These are phyloP conservation scores for Caenorhabditis sp. DNA, from an alignment of 2,888 invertebrate species.

Conservation along the genomic window DNA sequence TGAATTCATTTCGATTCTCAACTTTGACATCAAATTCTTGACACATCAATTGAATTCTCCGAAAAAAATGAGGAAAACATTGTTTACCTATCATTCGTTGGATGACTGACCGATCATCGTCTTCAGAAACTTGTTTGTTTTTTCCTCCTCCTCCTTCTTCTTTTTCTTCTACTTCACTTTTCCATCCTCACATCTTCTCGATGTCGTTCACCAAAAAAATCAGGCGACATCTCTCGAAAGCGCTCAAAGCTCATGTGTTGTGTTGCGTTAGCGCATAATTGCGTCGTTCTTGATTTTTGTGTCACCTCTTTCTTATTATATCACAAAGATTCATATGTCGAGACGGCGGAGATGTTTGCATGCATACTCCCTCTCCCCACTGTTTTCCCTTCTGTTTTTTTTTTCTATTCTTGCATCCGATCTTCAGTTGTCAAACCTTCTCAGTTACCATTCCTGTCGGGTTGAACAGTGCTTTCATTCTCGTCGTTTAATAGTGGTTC, in stretches of 20 bases:
- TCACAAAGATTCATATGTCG: slow-evolving; percentile 15
- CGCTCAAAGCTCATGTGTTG: slow-evolving; percentile 58
- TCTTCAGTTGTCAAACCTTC: slow-evolving; percentile 46
- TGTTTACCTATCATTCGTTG: slow-evolving; percentile 40
- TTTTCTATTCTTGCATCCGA: not conserved
- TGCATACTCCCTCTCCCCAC: slow-evolving; percentile 3
- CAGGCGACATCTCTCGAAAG: slow-evolving; percentile 62
- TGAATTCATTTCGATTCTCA: too few relatives aligned
- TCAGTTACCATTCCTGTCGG: slow-evolving; percentile 15
- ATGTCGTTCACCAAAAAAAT: slow-evolving; percentile 23
- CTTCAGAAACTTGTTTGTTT: slow-evolving; percentile 33
- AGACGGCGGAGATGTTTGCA: slow-evolving; percentile 19
- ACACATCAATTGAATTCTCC: not conserved
- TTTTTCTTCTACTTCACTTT: too few relatives aligned
- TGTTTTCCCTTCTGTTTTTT: not conserved
- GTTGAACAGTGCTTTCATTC: slow-evolving; percentile 25
- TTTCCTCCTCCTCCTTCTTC: not conserved
- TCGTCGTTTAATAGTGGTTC: slow-evolving; percentile 51
- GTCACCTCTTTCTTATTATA: slow-evolving; percentile 7
- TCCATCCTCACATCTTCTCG: slow-evolving; percentile 4
- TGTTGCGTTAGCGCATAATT: slow-evolving; percentile 52
- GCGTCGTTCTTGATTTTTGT: slow-evolving; percentile 52
- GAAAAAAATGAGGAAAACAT: not conserved
- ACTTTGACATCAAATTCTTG: not conserved
- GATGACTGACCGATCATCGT: slow-evolving; percentile 8